A percentile compares a stretch with the other conserved stretches of the same genome.
Evolutionary conservation across 1,140 invertebrate species (phyloP).

Genomic region (Hylyphantes graminicola): DNA sequence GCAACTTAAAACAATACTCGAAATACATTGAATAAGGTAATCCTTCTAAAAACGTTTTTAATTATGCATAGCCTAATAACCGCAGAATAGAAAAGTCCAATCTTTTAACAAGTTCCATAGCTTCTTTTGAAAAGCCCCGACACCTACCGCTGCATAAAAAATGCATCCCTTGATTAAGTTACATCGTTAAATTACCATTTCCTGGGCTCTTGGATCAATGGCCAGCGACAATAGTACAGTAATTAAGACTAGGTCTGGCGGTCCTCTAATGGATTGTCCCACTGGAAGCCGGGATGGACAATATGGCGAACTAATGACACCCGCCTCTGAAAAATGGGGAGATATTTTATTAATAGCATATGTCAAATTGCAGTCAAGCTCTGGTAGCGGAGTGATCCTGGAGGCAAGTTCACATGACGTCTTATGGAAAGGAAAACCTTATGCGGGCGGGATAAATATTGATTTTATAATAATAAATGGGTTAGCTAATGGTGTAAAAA

Average conservation of each 20-base stretch:
- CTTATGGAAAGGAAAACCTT: slow-evolving; percentile 22
- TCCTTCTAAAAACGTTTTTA: no score
- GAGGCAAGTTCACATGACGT: slow-evolving; percentile 36
- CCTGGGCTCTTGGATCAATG: slow-evolving; percentile 41
- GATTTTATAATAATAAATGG: slow-evolving; percentile 56
- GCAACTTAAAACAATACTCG: no score
- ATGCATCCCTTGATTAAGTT: slow-evolving; percentile 51
- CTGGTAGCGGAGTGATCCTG: slow-evolving; percentile 45
- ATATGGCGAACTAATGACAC: slow-evolving; percentile 59
- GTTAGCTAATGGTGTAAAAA: slow-evolving; percentile 45
- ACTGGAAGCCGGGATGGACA: slow-evolving; percentile 42
- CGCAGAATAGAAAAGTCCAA: no score
- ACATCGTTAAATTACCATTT: slow-evolving; percentile 54
- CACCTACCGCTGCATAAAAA: slow-evolving; percentile 50
- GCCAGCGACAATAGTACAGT: slow-evolving; percentile 48
- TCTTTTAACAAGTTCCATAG: no score
- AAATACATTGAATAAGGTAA: no score
- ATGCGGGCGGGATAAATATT: slow-evolving; percentile 45
- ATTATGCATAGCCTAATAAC: no score
- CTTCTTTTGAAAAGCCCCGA: slow-evolving; percentile 13
- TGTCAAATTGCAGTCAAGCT: slow-evolving; percentile 58
- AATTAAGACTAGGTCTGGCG: slow-evolving; percentile 50
- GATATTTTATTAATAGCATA: slow-evolving; percentile 59
- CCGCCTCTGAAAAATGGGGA: slow-evolving; percentile 55
- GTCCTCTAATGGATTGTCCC: slow-evolving; percentile 56